Evolutionary conservation across 1,140 invertebrate genomes (phyloP).

Genomic region (Zaprionus lachaisei): DNA sequence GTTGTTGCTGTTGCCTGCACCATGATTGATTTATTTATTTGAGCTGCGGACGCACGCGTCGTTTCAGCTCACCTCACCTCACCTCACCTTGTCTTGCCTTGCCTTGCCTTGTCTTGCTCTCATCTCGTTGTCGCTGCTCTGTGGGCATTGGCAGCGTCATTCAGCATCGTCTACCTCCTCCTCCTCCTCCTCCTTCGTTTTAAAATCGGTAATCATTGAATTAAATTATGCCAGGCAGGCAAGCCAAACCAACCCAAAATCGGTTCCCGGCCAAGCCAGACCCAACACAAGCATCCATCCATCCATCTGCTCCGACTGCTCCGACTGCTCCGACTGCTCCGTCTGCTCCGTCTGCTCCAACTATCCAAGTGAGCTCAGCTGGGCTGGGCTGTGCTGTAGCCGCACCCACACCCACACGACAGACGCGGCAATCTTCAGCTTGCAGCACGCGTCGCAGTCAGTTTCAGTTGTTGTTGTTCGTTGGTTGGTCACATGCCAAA

Average conservation of each 20-base stretch:
- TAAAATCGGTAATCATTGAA: conserved; percentile 81
- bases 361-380: conserved; percentile 10
- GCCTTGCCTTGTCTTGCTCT: conserved; percentile 14
- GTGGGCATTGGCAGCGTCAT: conserved; percentile 42
- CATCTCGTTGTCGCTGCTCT: neutral
- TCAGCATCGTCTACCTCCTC: conserved; percentile 49
- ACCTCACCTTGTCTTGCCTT: conserved; percentile 9
- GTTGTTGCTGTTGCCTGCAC: conserved; percentile 28
- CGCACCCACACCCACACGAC: conserved; percentile 73
- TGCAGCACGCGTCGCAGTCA: conserved; percentile 49
- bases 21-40: conserved; percentile 81
- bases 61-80: conserved; percentile 21
- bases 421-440: conserved; percentile 41
- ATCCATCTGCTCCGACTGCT: conserved; percentile 18
- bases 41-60: conserved; percentile 68
- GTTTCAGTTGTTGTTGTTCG: conserved; percentile 12
- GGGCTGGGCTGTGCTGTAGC: conserved; percentile 45
- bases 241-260: conserved; percentile 35
- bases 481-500: conserved; percentile 71
- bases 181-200: conserved; percentile 41
- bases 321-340: neutral
- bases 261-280: conserved; percentile 17
- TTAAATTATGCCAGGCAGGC: conserved; percentile 74
- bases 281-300: conserved; percentile 35
- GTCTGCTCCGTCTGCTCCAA: too few relatives aligned